Percentiles rank a stretch among this genome's conserved stretches.
These are phyloP conservation scores for Perca fluviatilis DNA, from an alignment of 2,113 vertebrate genomes.

Conservation along the genomic window DNA sequence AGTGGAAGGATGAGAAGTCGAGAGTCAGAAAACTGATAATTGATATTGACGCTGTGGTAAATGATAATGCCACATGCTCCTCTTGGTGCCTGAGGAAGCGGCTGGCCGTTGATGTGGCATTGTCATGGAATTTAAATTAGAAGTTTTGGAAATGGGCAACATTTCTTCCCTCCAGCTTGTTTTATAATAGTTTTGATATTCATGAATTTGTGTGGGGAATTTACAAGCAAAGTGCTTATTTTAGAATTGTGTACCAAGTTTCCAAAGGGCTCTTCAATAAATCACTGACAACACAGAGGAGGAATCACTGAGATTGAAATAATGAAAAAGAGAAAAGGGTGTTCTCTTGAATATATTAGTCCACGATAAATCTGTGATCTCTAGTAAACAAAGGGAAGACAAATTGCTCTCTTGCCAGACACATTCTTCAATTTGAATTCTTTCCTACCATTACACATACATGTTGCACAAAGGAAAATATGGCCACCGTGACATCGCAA, in stretches of 20 bases:
- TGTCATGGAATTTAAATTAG: conserved; percentile 25
- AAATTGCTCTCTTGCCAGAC: conserved; percentile 10
- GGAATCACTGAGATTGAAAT: conserved; percentile 46
- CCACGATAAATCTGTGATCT: conserved; percentile 34
- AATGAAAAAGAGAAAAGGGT: conserved; percentile 28
- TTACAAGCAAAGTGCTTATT: conserved; percentile 42
- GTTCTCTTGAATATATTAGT: conserved; percentile 36
- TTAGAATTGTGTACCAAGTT: conserved; percentile 32
- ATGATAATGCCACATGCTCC: conserved; percentile 40
- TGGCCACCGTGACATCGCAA: too few relatives aligned
- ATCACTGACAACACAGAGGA: conserved; percentile 39
- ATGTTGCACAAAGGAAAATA: background rate
- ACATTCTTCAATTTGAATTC: conserved; percentile 6
- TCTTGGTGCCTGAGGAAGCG: conserved; percentile 1
- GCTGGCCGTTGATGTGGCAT: background rate
- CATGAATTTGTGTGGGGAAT: conserved; percentile 25
- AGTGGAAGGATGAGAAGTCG: conserved; percentile 16
- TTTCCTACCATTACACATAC: background rate
- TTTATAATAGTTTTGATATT: conserved; percentile 28
- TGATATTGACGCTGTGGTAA: conserved; percentile 57
- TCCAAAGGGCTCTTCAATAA: conserved; percentile 44
- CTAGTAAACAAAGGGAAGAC: conserved; percentile 36
- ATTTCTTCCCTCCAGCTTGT: conserved; percentile 24
- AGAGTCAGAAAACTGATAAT: conserved; percentile 61
- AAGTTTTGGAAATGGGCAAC: conserved; percentile 2